Base-by-base conservation (phyloP, 2,797 vertebrate species). In the Schizopygopsis pylzovi region DNA sequence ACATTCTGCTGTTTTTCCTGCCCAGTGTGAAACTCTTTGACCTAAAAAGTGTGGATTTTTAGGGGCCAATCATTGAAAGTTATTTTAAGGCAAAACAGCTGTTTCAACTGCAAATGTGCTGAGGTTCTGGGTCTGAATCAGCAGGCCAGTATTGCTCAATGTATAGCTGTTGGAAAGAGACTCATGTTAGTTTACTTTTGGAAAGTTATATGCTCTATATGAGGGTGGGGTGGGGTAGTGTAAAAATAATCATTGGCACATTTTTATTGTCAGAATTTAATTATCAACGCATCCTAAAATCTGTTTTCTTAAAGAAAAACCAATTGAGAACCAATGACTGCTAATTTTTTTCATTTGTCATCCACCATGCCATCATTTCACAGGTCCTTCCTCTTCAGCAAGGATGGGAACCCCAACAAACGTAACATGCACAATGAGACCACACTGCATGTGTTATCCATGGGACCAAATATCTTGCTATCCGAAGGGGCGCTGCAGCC, bases 321-420 rank as follows among this genome's bases (percentile, higher is more conserved):
- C 41, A 47, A 25, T 20, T 75, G 7, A 7, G 61, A 70, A 70
- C 37, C 18, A 6, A 1, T 33, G 18, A 20, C 16, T 39, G 7
- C 43, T 16, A 6, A 43, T 9, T 47, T 13, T 12, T 13, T 71
- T 41, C 7, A 15, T 39, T 41, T 47, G 3, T 43, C 8, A 20
- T 6, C 10, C n/a, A 20, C 25, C 47, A 41, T 39, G 85, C 12
- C 39, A 63, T 56, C 43, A 0, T 79, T 75, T 85, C 90, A 67
- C 90, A 99, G 98, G 95, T 97, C 95, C 88, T 99, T 99, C 93
- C 97, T 99, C 79, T 95, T 96, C 89, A 96, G 93, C 91, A 97
- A 98, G 95, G 98, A 99, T 86, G 98, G 98, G 79, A 99, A 99
- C 94, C 98, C 98, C 82, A 99, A 99, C 93, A 99, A 99, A 92